Evolutionary conservation across 2,797 vertebrate species (phyloP), one percentile per base, ranked within the genome.

Genomic region (Pelobates cultripes): DNA sequence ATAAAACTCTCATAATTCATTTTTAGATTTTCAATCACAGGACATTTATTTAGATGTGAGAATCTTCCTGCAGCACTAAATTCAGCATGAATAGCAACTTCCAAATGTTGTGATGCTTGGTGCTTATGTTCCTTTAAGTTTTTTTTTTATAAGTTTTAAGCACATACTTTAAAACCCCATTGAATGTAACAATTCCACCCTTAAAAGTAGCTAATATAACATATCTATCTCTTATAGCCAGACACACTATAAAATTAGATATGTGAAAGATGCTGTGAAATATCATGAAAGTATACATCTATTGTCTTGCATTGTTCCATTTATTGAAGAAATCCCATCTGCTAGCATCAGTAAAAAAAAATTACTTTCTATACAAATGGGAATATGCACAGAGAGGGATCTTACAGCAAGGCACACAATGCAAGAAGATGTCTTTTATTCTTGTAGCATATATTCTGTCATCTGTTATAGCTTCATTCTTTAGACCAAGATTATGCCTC

Each of bases 271-370:
- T 81, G n/a, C 68, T 4, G 53, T 70, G 13, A 77, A 42, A 67
- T 77, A 82, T 60, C 51, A 79, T 44, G 53, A 55, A 76, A 72
- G 73, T 45, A 57, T 57, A 72, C 75, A 76, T 14, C 43, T 81
- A 71, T 66, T 81, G 55, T 71, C n/a, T 55, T 77, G 47, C 47
- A 55, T 55, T 69, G 51, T 73, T 73, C 28, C 67, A 66, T 73
- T 61, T 41, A 73, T 78, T 78, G 15, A 77, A 68, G 17, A 66
- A 73, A 61, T 77, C 51, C 45, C 75, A 77, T 82, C 81, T 83
- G 75, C 69, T 78, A 69, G 51, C 7, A 78, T 44, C 53, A 78
- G 81, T 77, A 77, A 70, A 77, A 73, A 77, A 70, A 77, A 73
- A 73, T 69, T 43, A 17, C 43, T 82, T 82, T 53, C 68, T 71